phyloP scores from a whole-genome alignment of 2,888 invertebrate species.

The Nipponacmea schrenckii region DNA sequence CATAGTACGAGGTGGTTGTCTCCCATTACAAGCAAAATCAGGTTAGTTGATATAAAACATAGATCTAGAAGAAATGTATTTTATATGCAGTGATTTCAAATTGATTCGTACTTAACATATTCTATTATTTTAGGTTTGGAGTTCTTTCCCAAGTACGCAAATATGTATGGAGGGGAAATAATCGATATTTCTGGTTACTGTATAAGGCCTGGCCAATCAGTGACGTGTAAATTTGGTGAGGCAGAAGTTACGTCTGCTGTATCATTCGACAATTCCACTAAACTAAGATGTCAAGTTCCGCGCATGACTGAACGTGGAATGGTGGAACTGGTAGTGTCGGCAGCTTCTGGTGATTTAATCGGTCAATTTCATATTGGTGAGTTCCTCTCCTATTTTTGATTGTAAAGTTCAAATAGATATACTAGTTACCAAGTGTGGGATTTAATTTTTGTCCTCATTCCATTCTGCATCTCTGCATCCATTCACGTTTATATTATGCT shows the following conservation, averaged over 20 bases:
- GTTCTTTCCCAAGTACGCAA: constrained; percentile 73
- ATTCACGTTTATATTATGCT: no score
- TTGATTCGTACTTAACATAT: no score
- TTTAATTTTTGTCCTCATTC: no score
- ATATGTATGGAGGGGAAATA: constrained; percentile 96
- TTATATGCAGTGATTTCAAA: no score
- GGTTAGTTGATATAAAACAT: not conserved
- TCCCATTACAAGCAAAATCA: constrained; percentile 16
- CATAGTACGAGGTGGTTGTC: constrained; percentile 54
- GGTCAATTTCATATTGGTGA: constrained; percentile 5
- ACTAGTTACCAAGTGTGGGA: no score
- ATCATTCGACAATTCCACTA: constrained; percentile 31
- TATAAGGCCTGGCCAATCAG: constrained; percentile 79
- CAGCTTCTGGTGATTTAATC: constrained; percentile 70
- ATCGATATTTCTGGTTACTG: constrained; percentile 98
- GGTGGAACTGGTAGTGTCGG: constrained; percentile 85
- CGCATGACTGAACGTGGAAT: constrained; percentile 88
- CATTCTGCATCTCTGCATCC: no score
- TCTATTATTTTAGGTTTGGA: constrained; percentile 32
- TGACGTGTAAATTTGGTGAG: constrained; percentile 71
- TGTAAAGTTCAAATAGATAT: no score
- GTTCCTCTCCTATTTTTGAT: not conserved
- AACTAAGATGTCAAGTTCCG: constrained; percentile 89
- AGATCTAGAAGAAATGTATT: no score
- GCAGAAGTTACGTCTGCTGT: constrained; percentile 1